These are phyloP conservation scores for Druceiella hillmani DNA, from an alignment of 2,888 invertebrate species.

Conservation along the genomic window DNA sequence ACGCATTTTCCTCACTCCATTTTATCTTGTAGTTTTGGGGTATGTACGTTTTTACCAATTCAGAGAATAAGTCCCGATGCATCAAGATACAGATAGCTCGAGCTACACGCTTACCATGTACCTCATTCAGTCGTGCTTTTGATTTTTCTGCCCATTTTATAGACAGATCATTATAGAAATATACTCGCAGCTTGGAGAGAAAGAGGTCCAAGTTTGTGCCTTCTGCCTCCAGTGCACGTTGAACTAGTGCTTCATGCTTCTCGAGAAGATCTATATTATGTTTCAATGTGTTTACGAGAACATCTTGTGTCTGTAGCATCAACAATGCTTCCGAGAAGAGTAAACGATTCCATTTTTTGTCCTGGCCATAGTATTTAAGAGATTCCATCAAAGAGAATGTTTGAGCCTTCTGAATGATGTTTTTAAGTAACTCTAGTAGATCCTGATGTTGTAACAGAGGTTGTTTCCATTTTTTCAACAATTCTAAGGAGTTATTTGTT, in stretches of 20 bases:
- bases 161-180: conserved; percentile 32
- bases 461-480: conserved; percentile 34
- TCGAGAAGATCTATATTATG: conserved; percentile 32
- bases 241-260: conserved; percentile 27
- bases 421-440: conserved; percentile 31
- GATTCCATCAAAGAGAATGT: conserved; percentile 28
- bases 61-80: conserved; percentile 26
- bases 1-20: conserved; percentile 32
- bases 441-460: conserved; percentile 30
- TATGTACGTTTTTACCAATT: conserved; percentile 31
- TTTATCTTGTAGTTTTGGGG: conserved; percentile 33
- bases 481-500: conserved; percentile 15
- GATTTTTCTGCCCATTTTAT: conserved; percentile 30
- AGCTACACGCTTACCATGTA: conserved; percentile 24
- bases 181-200: conserved; percentile 32
- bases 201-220: conserved; percentile 27
- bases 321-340: conserved; percentile 36
- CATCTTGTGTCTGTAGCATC: conserved; percentile 30
- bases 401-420: conserved; percentile 29
- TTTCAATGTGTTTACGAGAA: conserved; percentile 36
- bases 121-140: conserved; percentile 24
- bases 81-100: conserved; percentile 33
- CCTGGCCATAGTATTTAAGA: conserved; percentile 32
- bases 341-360: conserved; percentile 34
- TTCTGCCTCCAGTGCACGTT: conserved; percentile 27